Percentiles rank a stretch among this genome's conserved stretches.
Conservation (phyloP, 2,888 invertebrate species). For the Icerya purchasi region DNA sequence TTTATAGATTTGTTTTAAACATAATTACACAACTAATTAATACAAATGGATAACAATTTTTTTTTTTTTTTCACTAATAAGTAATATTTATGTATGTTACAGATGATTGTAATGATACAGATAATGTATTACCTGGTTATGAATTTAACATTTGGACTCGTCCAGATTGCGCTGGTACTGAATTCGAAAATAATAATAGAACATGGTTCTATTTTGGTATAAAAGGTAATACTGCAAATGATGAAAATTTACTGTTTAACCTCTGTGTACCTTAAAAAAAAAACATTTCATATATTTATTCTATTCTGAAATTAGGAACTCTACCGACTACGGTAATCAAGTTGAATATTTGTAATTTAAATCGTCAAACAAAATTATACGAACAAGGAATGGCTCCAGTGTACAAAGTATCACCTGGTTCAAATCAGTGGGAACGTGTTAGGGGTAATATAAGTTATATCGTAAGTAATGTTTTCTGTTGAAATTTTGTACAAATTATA, state of each 20-base stretch:
- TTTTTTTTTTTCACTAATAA: too few relatives aligned
- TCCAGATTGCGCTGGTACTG: constrained; percentile 69
- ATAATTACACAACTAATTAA: too few relatives aligned
- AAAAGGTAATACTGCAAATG: constrained; percentile 26
- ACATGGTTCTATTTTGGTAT: constrained; percentile 87
- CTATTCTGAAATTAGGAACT: constrained; percentile 23
- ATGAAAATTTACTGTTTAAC: constrained; percentile 2
- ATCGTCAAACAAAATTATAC: constrained; percentile 74
- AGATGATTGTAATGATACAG: too few relatives aligned
- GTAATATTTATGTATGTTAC: too few relatives aligned
- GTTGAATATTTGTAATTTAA: constrained; percentile 67
- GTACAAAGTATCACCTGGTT: constrained; percentile 32
- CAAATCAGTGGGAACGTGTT: constrained; percentile 63
- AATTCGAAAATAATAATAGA: constrained; percentile 69
- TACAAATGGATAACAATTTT: too few relatives aligned
- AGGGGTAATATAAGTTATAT: constrained; percentile 29
- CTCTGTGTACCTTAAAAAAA: too few relatives aligned
- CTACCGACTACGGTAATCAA: constrained; percentile 38
- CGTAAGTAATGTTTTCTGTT: constrained; percentile 2
- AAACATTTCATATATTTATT: not conserved
- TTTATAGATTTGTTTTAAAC: too few relatives aligned
- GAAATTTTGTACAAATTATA: too few relatives aligned
- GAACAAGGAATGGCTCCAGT: constrained; percentile 80
- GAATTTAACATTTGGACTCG: constrained; percentile 80
- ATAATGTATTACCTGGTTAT: constrained; percentile 37